Evolutionary conservation across 2,888 invertebrate species (phyloP).

Genomic region (Stenotaenia linearis): DNA sequence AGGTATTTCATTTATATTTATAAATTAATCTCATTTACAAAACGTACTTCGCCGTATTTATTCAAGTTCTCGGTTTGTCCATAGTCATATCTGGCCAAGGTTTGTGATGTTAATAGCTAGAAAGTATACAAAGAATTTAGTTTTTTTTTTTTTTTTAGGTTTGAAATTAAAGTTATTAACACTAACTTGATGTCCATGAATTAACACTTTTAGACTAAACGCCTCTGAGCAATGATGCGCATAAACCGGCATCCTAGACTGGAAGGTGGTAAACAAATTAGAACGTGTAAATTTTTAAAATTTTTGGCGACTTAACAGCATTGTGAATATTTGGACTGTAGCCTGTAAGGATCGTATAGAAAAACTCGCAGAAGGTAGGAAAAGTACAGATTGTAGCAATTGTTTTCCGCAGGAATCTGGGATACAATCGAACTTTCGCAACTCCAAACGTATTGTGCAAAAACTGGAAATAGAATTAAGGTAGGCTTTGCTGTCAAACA

Average conservation of each 20-base stretch:
- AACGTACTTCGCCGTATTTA: background rate
- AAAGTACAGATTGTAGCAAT: background rate
- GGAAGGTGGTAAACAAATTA: background rate
- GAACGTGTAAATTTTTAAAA: background rate
- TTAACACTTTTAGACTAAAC: background rate
- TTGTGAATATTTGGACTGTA: background rate
- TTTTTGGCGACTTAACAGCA: background rate
- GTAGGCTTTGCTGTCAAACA: background rate
- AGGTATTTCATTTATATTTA: background rate
- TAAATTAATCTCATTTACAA: background rate
- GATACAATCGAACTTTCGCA: background rate
- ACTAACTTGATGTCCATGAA: background rate
- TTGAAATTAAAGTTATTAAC: background rate
- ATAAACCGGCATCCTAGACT: background rate
- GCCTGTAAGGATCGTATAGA: background rate
- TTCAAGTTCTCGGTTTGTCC: background rate
- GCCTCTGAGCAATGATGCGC: background rate
- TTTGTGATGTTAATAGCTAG: background rate
- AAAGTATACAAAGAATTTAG: background rate
- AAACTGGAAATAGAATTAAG: background rate
- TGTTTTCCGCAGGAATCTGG: background rate
- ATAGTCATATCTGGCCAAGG: background rate
- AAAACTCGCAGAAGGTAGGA: background rate
- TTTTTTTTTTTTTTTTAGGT: background rate
- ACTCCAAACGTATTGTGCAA: background rate